phyloP scores from a whole-genome alignment of 2,888 invertebrate species.

The Ophonus ardosiacus region DNA sequence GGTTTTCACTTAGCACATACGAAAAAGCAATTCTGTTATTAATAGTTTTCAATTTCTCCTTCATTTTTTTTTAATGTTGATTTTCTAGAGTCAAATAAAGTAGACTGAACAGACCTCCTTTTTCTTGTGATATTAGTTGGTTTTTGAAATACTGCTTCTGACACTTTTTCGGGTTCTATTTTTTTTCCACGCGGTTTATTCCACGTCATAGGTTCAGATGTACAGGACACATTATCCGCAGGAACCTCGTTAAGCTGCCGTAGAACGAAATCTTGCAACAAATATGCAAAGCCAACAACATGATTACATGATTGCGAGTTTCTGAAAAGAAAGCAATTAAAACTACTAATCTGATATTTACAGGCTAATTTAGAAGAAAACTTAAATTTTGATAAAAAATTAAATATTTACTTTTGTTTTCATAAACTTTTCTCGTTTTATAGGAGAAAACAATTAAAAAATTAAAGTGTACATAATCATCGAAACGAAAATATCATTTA shows the following conservation, averaged over 20 bases:
- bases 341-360: background rate
- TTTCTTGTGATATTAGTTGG: background rate
- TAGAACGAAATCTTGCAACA: background rate
- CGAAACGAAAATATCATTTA: too few species aligned
- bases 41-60: too few species aligned
- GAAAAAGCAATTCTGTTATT: background rate
- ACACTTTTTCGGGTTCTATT: background rate
- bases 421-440: too few species aligned
- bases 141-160: background rate
- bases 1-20: background rate
- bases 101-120: background rate
- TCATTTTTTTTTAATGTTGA: too few species aligned
- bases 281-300: background rate
- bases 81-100: background rate
- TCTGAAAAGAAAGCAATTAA: too few species aligned
- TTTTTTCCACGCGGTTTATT: background rate
- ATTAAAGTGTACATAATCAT: too few species aligned
- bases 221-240: background rate
- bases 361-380: too few species aligned
- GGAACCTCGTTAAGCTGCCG: background rate
- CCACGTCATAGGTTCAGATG: background rate
- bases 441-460: too few species aligned
- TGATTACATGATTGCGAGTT: too few species aligned
- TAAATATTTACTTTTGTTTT: too few species aligned
- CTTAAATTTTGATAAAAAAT: too few species aligned